phyloP scores from a whole-genome alignment of 1,140 invertebrate species.

The Camponotus pennsylvanicus region DNA sequence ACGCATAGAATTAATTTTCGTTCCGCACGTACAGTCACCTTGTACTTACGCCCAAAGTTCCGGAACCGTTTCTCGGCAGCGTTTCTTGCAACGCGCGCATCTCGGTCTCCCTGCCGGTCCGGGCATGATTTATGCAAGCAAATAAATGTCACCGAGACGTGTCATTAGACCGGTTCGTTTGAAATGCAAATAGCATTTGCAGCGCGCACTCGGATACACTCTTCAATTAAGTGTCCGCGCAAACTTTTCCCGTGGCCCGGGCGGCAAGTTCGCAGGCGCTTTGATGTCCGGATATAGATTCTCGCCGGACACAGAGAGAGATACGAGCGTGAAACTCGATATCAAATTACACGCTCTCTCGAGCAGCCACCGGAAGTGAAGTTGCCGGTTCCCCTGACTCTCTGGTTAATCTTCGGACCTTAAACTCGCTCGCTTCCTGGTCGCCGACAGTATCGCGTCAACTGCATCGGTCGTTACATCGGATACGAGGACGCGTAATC shows the following conservation, averaged over 20 bases:
- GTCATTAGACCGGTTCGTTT: constrained; percentile 58
- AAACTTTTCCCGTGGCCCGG: constrained; percentile 49
- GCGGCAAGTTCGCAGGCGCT: constrained; percentile 42
- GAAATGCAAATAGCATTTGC: constrained; percentile 62
- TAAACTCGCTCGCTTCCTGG: neutral
- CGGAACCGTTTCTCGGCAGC: neutral
- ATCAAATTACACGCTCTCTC: constrained; percentile 58
- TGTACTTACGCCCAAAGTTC: constrained; percentile 17
- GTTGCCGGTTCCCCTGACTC: neutral
- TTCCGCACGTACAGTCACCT: neutral
- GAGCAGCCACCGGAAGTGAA: constrained; percentile 26
- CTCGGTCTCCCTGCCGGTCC: neutral
- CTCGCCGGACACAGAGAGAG: neutral
- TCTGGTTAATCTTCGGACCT: constrained; percentile 21
- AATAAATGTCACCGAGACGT: constrained; percentile 43
- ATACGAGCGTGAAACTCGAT: constrained; percentile 57
- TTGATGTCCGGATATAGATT: constrained; percentile 58
- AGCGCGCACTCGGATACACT: constrained; percentile 29
- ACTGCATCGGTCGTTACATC: constrained; percentile 8
- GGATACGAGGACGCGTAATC: constrained; percentile 14
- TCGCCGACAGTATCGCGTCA: constrained; percentile 29
- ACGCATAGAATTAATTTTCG: constrained; percentile 12
- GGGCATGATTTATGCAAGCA: constrained; percentile 59
- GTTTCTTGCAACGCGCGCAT: neutral
- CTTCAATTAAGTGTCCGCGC: constrained; percentile 62